A percentile compares a stretch with the other conserved stretches of the same genome.
These are phyloP conservation scores for Enteromius treurensis DNA, from an alignment of 2,797 vertebrate species.

Conservation along the genomic window DNA sequence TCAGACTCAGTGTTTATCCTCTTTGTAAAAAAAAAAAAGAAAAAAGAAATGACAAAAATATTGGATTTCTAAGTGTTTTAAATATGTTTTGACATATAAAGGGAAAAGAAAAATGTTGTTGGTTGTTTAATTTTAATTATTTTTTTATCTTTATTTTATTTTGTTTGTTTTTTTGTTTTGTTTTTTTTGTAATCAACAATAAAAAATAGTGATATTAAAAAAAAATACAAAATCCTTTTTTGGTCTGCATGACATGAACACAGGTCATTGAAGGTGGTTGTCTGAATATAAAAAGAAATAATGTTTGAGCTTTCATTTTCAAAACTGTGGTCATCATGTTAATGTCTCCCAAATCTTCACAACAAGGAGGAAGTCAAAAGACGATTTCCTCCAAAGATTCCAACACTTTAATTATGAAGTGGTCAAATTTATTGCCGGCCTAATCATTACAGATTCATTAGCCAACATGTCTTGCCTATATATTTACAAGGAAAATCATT, in stretches of 20 bases:
- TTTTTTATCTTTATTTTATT: background rate
- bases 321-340: background rate
- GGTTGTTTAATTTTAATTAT: background rate
- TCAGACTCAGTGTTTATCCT: conserved; percentile 46
- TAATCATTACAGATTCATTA: background rate
- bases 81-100: conserved; percentile 60
- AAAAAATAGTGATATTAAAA: conserved; percentile 11
- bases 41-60: conserved; percentile 35
- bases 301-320: background rate
- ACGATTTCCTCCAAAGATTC: background rate
- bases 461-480: background rate
- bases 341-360: background rate
- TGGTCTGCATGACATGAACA: background rate
- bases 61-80: conserved; percentile 56
- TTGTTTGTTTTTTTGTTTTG: background rate
- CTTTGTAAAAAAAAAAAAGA: conserved; percentile 48
- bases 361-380: background rate
- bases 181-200: background rate
- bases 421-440: background rate
- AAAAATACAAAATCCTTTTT: background rate
- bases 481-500: background rate
- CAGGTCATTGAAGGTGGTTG: background rate
- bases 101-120: conserved; percentile 30
- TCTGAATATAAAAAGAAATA: background rate
- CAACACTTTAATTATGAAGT: background rate